A percentile compares a stretch with the other conserved stretches of the same genome.
phyloP scores from a whole-genome alignment of 2,888 invertebrate species.

The Troides aeacus region DNA sequence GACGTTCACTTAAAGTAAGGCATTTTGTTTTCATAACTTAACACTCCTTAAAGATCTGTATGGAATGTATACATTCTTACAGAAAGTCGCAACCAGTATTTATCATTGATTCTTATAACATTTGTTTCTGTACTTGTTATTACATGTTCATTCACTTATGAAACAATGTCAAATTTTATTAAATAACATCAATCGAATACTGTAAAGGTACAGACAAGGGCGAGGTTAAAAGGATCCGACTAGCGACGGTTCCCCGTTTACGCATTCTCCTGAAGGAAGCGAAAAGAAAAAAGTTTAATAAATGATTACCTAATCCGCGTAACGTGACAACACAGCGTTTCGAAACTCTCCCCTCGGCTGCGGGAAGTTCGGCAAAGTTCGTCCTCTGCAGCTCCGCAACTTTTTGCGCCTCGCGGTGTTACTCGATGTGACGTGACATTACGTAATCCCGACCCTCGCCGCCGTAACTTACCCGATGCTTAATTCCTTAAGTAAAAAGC shows the following conservation, averaged over 20 bases:
- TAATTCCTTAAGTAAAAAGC: conserved; percentile 16
- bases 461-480: conserved; percentile 8
- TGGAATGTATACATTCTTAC: too few relatives aligned
- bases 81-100: too few relatives aligned
- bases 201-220: not conserved
- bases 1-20: too few relatives aligned
- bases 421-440: conserved; percentile 46
- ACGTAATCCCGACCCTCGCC: conserved; percentile 37
- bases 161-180: too few relatives aligned
- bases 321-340: conserved; percentile 50
- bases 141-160: too few relatives aligned
- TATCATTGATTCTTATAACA: too few relatives aligned
- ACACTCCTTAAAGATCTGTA: too few relatives aligned
- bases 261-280: conserved; percentile 35
- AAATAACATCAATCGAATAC: not conserved
- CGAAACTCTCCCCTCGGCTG: conserved; percentile 44
- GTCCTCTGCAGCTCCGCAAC: conserved; percentile 50
- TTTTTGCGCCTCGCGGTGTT: conserved; percentile 54
- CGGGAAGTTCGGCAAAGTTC: conserved; percentile 42
- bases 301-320: conserved; percentile 65
- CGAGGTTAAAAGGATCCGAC: not conserved
- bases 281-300: conserved; percentile 44
- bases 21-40: too few relatives aligned
- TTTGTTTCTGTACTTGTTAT: too few relatives aligned
- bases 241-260: not conserved